Percentiles rank a stretch among this genome's conserved stretches.
phyloP scores from a whole-genome alignment of 2,113 vertebrate species.

The Anoura caudifer region DNA sequence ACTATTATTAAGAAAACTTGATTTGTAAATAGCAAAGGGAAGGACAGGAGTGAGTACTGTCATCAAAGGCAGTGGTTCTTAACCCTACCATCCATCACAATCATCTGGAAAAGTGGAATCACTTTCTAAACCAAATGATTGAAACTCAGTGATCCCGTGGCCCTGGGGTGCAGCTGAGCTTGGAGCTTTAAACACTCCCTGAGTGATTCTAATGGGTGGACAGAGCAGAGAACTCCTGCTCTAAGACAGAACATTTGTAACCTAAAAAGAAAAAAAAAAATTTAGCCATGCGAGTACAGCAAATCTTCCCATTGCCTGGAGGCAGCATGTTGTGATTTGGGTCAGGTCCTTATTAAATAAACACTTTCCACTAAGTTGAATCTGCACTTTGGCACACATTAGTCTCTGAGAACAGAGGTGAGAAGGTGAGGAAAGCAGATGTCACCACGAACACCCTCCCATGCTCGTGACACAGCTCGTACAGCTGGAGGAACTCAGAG shows the following conservation, averaged over 20 bases:
- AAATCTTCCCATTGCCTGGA: neutral
- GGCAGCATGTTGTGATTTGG: neutral
- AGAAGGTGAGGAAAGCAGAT: neutral
- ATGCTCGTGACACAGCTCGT: neutral
- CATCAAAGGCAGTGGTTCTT: neutral
- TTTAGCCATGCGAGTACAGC: neutral
- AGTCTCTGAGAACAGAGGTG: neutral
- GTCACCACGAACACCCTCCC: neutral
- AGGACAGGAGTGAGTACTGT: neutral
- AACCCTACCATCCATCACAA: neutral
- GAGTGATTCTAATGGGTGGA: neutral
- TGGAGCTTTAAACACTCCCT: neutral
- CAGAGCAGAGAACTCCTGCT: neutral
- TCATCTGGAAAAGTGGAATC: neutral
- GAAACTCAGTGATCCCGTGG: neutral
- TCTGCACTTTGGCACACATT: neutral
- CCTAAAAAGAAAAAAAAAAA: neutral
- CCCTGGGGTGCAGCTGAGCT: neutral
- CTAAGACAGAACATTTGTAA: neutral
- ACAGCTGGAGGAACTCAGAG: neutral
- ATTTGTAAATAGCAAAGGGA: neutral
- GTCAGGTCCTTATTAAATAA: neutral
- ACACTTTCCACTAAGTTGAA: neutral
- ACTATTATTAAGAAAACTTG: neutral
- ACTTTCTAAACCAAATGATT: neutral